Evolutionary conservation across 2,888 invertebrate species (phyloP).

Genomic region (Odiellus spinosus): DNA sequence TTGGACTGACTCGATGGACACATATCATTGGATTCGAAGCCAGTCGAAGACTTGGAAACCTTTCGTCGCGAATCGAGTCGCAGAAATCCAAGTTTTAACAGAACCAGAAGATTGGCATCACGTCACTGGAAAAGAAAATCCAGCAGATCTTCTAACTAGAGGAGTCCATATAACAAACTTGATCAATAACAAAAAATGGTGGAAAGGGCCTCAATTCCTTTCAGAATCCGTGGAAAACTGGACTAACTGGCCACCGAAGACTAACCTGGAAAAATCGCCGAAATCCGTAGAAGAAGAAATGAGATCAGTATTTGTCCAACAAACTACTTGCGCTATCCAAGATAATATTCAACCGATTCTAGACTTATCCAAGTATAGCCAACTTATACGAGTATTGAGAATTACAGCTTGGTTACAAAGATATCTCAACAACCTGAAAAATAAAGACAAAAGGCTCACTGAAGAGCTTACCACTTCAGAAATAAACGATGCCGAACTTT

Average conservation of each 20-base stretch:
- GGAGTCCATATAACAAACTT: conserved; percentile 17
- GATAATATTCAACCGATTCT: no score
- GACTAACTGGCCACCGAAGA: background rate
- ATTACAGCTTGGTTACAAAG: no score
- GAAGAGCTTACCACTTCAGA: no score
- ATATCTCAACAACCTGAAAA: no score
- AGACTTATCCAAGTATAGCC: no score
- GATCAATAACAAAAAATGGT: conserved; percentile 17
- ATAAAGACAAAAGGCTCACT: no score
- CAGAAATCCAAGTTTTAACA: conserved; percentile 16
- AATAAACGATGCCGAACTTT: no score
- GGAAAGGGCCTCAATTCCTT: conserved; percentile 21
- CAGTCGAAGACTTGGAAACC: conserved; percentile 14
- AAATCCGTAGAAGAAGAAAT: background rate
- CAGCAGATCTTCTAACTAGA: conserved; percentile 23
- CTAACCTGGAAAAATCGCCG: background rate
- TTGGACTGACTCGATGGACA: conserved; percentile 18
- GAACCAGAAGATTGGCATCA: conserved; percentile 17
- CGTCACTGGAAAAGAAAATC: conserved; percentile 21
- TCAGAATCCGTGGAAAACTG: no score
- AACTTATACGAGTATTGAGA: no score
- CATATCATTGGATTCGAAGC: conserved; percentile 18
- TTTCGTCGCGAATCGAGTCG: conserved; percentile 21
- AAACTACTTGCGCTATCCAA: no score
- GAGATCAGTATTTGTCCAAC: no score